Conservation (phyloP, 1,140 invertebrate species). For the Cherax destructor region DNA sequence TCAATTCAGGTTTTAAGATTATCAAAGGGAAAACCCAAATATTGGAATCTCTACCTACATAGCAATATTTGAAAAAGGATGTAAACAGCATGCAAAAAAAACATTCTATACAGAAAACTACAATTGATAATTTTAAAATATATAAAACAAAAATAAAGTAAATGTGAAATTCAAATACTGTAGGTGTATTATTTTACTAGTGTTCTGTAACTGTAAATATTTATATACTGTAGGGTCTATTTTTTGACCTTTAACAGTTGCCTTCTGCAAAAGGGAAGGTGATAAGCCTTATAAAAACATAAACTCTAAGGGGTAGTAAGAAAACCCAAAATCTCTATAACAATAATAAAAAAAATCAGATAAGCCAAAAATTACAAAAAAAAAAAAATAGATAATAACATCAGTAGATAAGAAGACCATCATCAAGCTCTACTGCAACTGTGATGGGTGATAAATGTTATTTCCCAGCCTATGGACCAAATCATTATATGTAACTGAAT, state of each 20-base stretch:
- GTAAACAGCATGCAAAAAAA: constrained; percentile 62
- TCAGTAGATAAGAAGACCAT: constrained; percentile 4
- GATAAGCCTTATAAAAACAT: not conserved
- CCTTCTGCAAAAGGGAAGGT: not conserved
- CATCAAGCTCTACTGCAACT: constrained; percentile 11
- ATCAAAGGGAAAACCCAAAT: constrained; percentile 30
- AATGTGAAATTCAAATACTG: constrained; percentile 26
- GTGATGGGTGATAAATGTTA: not conserved
- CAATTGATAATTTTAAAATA: constrained; percentile 35
- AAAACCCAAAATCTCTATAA: not conserved
- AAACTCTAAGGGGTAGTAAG: too few species aligned
- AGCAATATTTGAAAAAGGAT: constrained; percentile 57
- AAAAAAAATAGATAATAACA: not conserved
- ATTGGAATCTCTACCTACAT: constrained; percentile 55
- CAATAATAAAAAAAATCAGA: constrained; percentile 8
- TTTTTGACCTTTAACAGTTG: too few species aligned
- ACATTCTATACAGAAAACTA: constrained; percentile 65
- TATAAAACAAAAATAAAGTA: constrained; percentile 27
- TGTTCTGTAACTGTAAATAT: constrained; percentile 5
- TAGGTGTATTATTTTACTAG: not conserved
- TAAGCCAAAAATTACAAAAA: constrained; percentile 1
- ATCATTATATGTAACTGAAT: not conserved
- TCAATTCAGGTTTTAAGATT: constrained; percentile 45
- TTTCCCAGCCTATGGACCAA: not conserved
- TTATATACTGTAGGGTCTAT: not conserved